These are phyloP conservation scores for Zelleria hepariella DNA, from an alignment of 2,888 invertebrate species.

Conservation along the genomic window DNA sequence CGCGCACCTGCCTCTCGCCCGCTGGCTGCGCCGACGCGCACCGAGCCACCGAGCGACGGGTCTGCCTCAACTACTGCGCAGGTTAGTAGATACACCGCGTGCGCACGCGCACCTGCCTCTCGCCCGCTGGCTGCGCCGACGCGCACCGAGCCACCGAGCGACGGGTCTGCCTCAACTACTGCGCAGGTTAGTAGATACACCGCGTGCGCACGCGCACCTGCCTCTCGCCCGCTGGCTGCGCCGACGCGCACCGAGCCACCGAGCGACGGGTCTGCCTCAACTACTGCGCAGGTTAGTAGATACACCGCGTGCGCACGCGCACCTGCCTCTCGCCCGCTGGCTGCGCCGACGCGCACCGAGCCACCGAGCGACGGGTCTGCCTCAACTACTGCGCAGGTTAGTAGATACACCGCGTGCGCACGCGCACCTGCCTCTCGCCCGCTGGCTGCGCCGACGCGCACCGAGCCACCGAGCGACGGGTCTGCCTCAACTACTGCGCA, in stretches of 20 bases:
- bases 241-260: conserved; percentile 71
- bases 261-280: conserved; percentile 80
- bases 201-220: conserved; percentile 79
- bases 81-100: conserved; percentile 58
- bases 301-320: conserved; percentile 75
- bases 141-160: conserved; percentile 75
- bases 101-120: conserved; percentile 78
- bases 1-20: conserved; percentile 76
- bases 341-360: conserved; percentile 74
- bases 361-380: conserved; percentile 77
- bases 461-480: conserved; percentile 68
- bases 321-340: conserved; percentile 74
- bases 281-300: conserved; percentile 65
- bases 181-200: conserved; percentile 54
- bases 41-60: conserved; percentile 74
- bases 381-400: conserved; percentile 75
- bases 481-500: neutral
- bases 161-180: conserved; percentile 79
- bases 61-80: conserved; percentile 79
- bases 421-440: conserved; percentile 76
- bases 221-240: conserved; percentile 71
- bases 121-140: conserved; percentile 71
- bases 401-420: conserved; percentile 68
- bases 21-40: conserved; percentile 74
- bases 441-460: conserved; percentile 74